These are phyloP conservation scores for Melospiza melodia DNA, from an alignment of 2,113 vertebrate species.

Conservation along the genomic window DNA sequence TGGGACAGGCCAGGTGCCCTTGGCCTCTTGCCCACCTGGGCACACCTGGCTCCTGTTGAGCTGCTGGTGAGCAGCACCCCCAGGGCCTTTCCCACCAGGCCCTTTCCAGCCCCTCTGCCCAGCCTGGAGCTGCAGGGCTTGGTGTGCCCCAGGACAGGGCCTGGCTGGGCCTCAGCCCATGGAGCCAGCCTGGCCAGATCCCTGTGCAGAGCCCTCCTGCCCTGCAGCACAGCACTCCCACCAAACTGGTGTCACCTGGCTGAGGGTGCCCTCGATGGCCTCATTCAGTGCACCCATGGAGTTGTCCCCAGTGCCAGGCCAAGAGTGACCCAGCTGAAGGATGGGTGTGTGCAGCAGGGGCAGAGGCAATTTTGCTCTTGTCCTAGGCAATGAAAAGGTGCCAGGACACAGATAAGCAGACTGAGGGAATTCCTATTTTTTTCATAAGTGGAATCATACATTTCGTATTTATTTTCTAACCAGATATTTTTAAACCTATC, in stretches of 20 bases:
- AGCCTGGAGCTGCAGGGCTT: background rate
- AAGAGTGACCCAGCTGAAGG: background rate
- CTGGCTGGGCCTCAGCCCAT: background rate
- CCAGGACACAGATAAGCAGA: background rate
- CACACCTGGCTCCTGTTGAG: background rate
- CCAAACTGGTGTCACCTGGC: background rate
- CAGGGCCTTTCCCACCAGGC: background rate
- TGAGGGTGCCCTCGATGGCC: background rate
- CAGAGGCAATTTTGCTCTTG: background rate
- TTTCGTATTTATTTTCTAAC: background rate
- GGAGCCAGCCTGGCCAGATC: background rate
- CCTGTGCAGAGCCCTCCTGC: background rate
- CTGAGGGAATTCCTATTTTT: background rate
- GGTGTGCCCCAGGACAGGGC: background rate
- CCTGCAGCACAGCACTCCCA: background rate
- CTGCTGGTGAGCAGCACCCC: background rate
- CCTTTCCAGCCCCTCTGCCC: background rate
- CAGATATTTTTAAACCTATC: background rate
- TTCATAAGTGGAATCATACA: background rate
- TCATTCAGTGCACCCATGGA: fast-evolving
- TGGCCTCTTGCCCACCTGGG: background rate
- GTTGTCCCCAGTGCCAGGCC: background rate
- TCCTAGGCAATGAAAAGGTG: background rate
- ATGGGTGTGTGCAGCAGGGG: background rate
- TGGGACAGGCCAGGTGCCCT: background rate